These are phyloP conservation scores for Craterocephalus amniculus DNA, from an alignment of 2,797 vertebrate species.

Conservation along the genomic window DNA sequence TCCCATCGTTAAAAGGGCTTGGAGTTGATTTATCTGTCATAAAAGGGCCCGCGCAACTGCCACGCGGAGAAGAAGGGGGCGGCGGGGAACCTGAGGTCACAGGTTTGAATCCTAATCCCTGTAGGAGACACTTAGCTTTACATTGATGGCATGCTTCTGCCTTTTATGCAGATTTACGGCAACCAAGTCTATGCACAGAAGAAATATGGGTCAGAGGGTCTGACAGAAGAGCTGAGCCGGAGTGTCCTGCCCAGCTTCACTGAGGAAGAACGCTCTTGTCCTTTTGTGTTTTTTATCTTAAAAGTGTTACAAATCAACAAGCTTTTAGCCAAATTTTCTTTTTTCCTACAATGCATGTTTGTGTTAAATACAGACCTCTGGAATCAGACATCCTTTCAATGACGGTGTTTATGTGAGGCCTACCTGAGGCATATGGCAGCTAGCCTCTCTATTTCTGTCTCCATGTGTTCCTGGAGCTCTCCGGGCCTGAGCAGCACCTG, in stretches of 20 bases:
- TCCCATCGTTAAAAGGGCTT: constrained; percentile 79
- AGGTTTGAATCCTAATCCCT: constrained; percentile 69
- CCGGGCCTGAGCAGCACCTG: constrained; percentile 95
- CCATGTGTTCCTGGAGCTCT: constrained; percentile 98
- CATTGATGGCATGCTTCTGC: constrained; percentile 57
- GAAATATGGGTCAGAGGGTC: constrained; percentile 30
- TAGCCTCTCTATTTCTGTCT: constrained; percentile 96
- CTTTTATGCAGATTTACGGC: constrained; percentile 75
- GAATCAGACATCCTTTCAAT: neutral
- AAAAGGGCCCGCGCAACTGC: constrained; percentile 71
- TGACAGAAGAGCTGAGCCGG: constrained; percentile 46
- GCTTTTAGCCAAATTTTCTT: neutral
- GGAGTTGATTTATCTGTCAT: constrained; percentile 76
- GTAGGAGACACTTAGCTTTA: constrained; percentile 69
- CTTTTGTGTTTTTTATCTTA: neutral
- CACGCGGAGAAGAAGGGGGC: constrained; percentile 50
- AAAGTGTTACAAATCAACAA: neutral
- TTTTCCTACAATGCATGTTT: neutral
- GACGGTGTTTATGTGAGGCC: neutral
- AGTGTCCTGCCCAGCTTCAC: constrained; percentile 26
- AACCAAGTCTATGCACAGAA: constrained; percentile 28
- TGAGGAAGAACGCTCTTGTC: neutral
- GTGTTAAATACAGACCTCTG: neutral
- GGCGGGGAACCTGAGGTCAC: constrained; percentile 59
- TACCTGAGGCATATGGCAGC: constrained; percentile 93